Evolutionary conservation across 2,888 invertebrate genomes (phyloP).

Genomic region (Eudasyphora cyanicolor): DNA sequence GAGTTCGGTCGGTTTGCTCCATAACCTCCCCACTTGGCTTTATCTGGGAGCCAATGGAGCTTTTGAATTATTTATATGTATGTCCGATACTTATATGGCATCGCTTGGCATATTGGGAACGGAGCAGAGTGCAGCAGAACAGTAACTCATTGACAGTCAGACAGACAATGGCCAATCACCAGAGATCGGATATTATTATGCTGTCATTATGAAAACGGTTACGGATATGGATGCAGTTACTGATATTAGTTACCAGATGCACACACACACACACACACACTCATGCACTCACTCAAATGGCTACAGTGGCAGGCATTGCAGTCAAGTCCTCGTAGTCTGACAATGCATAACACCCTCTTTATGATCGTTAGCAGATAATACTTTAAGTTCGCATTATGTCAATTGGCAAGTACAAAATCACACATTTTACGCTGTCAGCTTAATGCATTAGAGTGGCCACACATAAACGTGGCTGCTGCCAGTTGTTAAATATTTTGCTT

Average conservation of each 20-base stretch:
- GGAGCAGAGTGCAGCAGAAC: too few species aligned
- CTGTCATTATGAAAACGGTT: neutral
- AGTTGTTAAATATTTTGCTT: too few species aligned
- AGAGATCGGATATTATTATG: neutral
- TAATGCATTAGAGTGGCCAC: neutral
- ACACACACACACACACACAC: neutral
- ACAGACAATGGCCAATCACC: neutral
- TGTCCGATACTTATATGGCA: neutral
- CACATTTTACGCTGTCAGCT: neutral
- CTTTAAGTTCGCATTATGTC: neutral
- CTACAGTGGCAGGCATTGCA: neutral
- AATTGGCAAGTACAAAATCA: neutral
- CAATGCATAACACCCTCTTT: neutral
- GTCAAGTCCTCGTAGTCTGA: neutral
- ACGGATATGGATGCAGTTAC: slow-evolving; percentile 8
- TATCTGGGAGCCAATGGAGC: neutral
- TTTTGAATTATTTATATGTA: neutral
- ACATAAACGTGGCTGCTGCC: too few species aligned
- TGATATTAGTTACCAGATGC: neutral
- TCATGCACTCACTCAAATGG: neutral
- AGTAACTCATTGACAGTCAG: neutral
- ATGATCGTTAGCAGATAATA: neutral
- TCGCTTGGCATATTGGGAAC: neutral
- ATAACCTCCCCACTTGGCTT: neutral
- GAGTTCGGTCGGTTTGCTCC: too few species aligned